These are phyloP conservation scores for Lepidotrigona ventralis DNA, from an alignment of 1,140 invertebrate genomes.

Conservation along the genomic window DNA sequence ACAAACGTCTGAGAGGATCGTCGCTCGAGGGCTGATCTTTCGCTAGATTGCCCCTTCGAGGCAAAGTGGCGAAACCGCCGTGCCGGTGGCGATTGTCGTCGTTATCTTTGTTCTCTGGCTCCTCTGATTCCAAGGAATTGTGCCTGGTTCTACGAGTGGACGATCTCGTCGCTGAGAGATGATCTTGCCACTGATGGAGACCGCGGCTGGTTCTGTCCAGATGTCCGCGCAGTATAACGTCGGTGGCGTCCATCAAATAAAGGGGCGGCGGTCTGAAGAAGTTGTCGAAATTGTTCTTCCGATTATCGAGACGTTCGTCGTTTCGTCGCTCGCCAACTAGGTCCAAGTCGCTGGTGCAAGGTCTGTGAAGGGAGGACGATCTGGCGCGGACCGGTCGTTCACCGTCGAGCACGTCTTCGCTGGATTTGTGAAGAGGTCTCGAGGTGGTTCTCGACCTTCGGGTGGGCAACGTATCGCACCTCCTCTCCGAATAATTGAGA, in stretches of 20 bases:
- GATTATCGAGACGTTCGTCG: background rate
- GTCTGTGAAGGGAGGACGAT: constrained; percentile 48
- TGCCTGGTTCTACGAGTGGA: constrained; percentile 59
- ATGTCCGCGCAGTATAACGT: constrained; percentile 69
- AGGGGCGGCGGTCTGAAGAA: constrained; percentile 3
- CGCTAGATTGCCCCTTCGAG: constrained; percentile 58
- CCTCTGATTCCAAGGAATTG: constrained; percentile 66
- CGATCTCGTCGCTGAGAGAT: background rate
- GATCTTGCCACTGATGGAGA: constrained; percentile 28
- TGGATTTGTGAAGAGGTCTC: constrained; percentile 71
- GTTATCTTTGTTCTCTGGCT: constrained; percentile 40
- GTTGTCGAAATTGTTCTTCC: background rate
- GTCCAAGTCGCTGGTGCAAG: constrained; percentile 61
- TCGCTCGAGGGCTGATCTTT: constrained; percentile 61
- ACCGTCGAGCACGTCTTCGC: constrained; percentile 71
- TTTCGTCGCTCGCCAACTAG: constrained; percentile 45
- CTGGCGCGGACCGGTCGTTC: constrained; percentile 45
- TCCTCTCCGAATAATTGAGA: constrained; percentile 44
- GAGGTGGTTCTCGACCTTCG: constrained; percentile 57
- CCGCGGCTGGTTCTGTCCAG: constrained; percentile 47
- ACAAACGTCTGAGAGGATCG: constrained; percentile 69
- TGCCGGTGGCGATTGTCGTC: constrained; percentile 6
- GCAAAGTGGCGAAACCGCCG: constrained; percentile 70
- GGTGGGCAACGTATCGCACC: constrained; percentile 72
- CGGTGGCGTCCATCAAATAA: constrained; percentile 72